Conservation (phyloP, 2,888 invertebrate genomes). For the Dryococelus australis region DNA sequence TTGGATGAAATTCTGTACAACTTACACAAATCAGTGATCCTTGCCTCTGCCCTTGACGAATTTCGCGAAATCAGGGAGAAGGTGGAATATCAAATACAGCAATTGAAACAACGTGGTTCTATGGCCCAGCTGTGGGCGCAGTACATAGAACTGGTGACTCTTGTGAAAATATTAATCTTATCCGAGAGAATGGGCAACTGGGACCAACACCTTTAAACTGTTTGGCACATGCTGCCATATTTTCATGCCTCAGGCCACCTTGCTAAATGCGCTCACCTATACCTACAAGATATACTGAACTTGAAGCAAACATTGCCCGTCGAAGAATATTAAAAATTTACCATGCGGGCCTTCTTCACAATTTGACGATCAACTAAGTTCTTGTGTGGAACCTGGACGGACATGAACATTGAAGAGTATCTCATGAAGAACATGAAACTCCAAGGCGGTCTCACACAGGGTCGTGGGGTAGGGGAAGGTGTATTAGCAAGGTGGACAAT, state of each 20-base stretch:
- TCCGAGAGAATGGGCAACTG: conserved; percentile 40
- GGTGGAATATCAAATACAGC: too few species aligned
- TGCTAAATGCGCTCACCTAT: conserved; percentile 43
- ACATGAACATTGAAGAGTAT: conserved; percentile 32
- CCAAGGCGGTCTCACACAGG: neutral
- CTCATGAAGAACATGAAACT: conserved; percentile 34
- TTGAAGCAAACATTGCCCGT: conserved; percentile 31
- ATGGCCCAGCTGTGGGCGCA: conserved; percentile 42
- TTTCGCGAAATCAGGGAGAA: too few species aligned
- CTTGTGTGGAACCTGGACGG: conserved; percentile 13
- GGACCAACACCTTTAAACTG: conserved; percentile 40
- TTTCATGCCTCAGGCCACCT: conserved; percentile 46
- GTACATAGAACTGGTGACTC: conserved; percentile 38
- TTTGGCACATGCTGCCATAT: conserved; percentile 38
- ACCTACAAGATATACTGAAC: conserved; percentile 43
- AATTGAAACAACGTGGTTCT: too few species aligned
- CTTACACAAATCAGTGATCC: too few species aligned
- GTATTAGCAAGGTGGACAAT: neutral
- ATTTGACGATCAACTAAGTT: conserved; percentile 28
- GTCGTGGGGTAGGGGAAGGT: neutral
- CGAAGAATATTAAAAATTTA: conserved; percentile 25
- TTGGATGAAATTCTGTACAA: conserved; percentile 1
- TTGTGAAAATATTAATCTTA: conserved; percentile 32
- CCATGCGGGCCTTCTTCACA: conserved; percentile 13
- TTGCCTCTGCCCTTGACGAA: too few species aligned